Evolutionary conservation across 1,140 invertebrate genomes (phyloP).

Genomic region (Trichonephila clavata): DNA sequence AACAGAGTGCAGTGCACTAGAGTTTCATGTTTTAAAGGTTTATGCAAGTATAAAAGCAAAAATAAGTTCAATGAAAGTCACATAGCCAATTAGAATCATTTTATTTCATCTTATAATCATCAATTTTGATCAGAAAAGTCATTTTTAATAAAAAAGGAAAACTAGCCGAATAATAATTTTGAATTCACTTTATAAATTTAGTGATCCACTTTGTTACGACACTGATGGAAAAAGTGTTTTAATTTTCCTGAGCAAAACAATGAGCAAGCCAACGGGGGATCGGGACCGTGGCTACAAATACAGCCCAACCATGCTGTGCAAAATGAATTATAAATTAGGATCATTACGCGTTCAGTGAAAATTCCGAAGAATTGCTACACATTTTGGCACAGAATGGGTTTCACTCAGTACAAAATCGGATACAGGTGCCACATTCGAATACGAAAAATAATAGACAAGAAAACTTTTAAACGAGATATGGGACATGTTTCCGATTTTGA

Average conservation of each 20-base stretch:
- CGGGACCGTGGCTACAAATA: not conserved
- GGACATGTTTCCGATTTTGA: not conserved
- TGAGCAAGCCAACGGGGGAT: constrained; percentile 67
- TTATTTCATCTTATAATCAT: constrained; percentile 44
- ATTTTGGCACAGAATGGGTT: constrained; percentile 61
- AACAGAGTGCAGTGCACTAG: no score
- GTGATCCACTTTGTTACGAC: constrained; percentile 54
- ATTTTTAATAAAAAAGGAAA: not conserved
- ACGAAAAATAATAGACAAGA: not conserved
- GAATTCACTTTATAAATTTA: constrained; percentile 25
- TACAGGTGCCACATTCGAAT: constrained; percentile 5
- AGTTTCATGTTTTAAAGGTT: no score
- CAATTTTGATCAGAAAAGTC: constrained; percentile 50
- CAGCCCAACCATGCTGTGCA: constrained; percentile 58
- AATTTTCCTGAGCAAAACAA: constrained; percentile 43
- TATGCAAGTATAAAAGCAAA: no score
- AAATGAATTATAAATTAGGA: constrained; percentile 25
- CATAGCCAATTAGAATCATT: constrained; percentile 68
- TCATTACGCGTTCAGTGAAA: constrained; percentile 9
- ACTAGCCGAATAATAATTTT: constrained; percentile 47
- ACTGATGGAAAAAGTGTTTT: not conserved
- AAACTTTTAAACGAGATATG: not conserved
- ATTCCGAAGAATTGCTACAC: not conserved
- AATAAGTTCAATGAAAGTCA: not conserved
- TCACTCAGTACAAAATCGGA: constrained; percentile 28